These are phyloP conservation scores for Paracentrotus lividus DNA, from an alignment of 53 echinoderm and acorn worm genomes.

Conservation along the genomic window DNA sequence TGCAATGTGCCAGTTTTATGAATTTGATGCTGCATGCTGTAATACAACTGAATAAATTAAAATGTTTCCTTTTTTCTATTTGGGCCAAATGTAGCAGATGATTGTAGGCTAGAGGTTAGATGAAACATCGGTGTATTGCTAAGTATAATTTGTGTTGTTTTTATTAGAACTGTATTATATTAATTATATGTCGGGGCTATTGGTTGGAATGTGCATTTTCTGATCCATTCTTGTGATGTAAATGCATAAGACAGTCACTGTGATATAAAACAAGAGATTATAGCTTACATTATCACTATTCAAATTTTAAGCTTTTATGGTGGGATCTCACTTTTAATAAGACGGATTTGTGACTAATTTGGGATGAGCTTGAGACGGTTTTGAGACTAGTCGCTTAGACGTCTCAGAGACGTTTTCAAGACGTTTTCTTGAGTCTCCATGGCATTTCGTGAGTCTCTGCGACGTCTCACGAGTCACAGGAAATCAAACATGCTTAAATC, in stretches of 20 bases:
- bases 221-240: neutral
- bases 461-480: no score
- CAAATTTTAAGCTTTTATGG: no score
- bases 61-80: neutral
- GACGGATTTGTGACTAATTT: no score
- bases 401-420: no score
- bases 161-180: neutral
- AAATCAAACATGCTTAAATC: no score
- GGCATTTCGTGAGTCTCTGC: no score
- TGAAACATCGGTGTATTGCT: neutral
- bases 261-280: no score
- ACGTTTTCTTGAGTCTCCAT: no score
- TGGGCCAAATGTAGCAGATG: neutral
- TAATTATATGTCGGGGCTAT: neutral
- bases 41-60: neutral
- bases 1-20: neutral
- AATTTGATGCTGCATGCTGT: neutral
- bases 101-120: neutral
- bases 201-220: neutral
- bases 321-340: no score
- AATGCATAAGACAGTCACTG: neutral
- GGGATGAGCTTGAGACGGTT: no score
- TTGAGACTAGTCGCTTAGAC: no score
- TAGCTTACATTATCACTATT: no score
- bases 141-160: neutral